Conservation (phyloP, 2,888 invertebrate genomes). For the Autographa pulchrina region DNA sequence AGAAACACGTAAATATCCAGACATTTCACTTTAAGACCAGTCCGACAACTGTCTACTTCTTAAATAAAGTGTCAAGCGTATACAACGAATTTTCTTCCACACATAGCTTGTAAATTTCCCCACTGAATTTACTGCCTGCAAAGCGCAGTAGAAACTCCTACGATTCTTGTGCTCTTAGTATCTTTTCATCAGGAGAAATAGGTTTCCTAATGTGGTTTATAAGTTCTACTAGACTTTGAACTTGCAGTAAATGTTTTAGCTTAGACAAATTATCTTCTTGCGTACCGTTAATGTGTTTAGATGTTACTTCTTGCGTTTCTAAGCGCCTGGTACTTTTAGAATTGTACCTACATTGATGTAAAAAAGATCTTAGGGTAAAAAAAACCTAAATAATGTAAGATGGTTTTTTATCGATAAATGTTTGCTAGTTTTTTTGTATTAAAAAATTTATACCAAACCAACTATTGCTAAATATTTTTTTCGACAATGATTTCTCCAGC, state of each 20-base stretch:
- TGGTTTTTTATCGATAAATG: neutral
- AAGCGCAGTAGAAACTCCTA: neutral
- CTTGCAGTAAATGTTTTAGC: neutral
- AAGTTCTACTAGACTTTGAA: neutral
- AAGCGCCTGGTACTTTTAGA: neutral
- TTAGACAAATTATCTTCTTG: conserved; percentile 3
- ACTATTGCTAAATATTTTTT: too few relatives aligned
- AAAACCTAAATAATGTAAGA: too few relatives aligned
- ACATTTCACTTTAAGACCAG: conserved; percentile 4
- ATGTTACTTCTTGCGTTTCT: neutral
- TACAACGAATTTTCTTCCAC: conserved; percentile 37
- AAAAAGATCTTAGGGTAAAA: too few relatives aligned
- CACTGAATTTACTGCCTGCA: conserved; percentile 22
- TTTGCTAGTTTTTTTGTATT: neutral
- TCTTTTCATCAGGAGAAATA: neutral
- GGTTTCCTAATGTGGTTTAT: conserved; percentile 3
- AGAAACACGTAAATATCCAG: neutral
- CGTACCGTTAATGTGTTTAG: neutral
- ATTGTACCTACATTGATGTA: neutral
- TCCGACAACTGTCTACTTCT: conserved; percentile 18
- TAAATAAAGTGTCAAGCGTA: conserved; percentile 36
- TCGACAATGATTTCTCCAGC: too few relatives aligned
- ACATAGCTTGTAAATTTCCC: conserved; percentile 49
- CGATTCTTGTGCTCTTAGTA: neutral
- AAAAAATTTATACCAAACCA: too few relatives aligned